Base-by-base conservation (phyloP, 2,797 vertebrate genomes). In the Danio tinwini region DNA sequence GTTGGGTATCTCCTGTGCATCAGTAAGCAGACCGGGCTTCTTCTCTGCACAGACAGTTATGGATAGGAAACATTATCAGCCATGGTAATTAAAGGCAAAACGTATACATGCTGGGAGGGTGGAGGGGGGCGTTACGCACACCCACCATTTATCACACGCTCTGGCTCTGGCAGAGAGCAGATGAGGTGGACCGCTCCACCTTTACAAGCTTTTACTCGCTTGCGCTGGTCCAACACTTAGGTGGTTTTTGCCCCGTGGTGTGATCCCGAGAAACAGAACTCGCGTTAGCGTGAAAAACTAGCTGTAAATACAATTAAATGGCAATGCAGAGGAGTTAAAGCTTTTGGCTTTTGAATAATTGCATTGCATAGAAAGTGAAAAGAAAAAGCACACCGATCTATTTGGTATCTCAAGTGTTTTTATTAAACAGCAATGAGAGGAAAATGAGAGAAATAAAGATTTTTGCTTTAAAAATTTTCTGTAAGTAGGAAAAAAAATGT, bases 51-150 rank as follows among this genome's bases (percentile, higher is more conserved):
- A 92, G 94, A 96, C 94, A 96, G 94, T 95, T 95, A 96, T 94
- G 92, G 94, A 96, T 95, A 95, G 93, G 93, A 95, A 94, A 91
- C 93, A 95, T 96, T 95, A 96, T 89, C 68, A 92, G 89, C 91
- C 90, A 88, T 90, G 85, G 95, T 96, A 96, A 96, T 95, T 96
- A 96, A 94, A 95, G 93, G 89, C 93, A 95, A 94, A 95, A 94
- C 93, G 95, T 96, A 95, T 93, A 94, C 93, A 93, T 92, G 93
- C 92, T 91, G 87, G 90, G 92, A 93, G 88, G 87, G 68, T 58
- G 74, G 64, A 82, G 90, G 90, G 70, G 89, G 92, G 90, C 90
- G 93, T 90, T 89, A 85, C 83, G 87, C 87, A 90, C 88, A 88
- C 93, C 94, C 92, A 94, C 87, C 87, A 95, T 95, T 94, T 93